Conservation (phyloP, 1,140 invertebrate genomes). For the Neodiprion lecontei region DNA sequence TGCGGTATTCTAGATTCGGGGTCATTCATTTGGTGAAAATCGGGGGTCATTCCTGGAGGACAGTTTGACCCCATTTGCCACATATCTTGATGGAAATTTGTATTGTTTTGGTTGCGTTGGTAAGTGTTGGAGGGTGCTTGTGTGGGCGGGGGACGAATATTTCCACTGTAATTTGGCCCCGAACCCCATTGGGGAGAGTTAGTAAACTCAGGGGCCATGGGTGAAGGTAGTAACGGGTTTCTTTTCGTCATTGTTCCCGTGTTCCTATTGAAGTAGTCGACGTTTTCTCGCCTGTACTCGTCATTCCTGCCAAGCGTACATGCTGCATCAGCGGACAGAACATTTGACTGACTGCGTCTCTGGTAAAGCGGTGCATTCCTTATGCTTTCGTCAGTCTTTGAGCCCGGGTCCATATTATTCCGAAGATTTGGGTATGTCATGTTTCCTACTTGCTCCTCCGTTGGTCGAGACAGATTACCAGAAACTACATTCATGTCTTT, state of each 20-base stretch:
- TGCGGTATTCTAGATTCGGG: conserved; percentile 19
- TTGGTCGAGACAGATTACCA: conserved; percentile 26
- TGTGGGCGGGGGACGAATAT: background rate
- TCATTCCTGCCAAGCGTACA: background rate
- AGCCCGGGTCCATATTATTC: background rate
- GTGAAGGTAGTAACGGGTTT: conserved; percentile 21
- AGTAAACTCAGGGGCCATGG: background rate
- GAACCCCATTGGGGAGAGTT: conserved; percentile 3
- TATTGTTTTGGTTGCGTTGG: conserved; percentile 13
- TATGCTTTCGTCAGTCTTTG: conserved; percentile 17
- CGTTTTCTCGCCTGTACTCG: conserved; percentile 19
- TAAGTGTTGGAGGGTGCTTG: conserved; percentile 8
- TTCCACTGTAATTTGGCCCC: background rate
- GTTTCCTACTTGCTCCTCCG: conserved; percentile 25
- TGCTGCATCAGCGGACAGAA: background rate
- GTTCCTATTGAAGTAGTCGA: conserved; percentile 23
- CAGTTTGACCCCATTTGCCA: conserved; percentile 26
- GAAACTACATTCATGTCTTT: conserved; percentile 22
- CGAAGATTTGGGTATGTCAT: conserved; percentile 22
- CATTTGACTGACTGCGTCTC: conserved; percentile 12
- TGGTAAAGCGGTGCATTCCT: conserved; percentile 15
- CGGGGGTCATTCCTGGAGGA: conserved; percentile 20
- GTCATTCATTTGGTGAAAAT: conserved; percentile 21
- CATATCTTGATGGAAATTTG: conserved; percentile 26
- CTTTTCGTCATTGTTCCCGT: conserved; percentile 13